phyloP scores from a whole-genome alignment of 2,888 invertebrate species.

The Euplexia lucipara region DNA sequence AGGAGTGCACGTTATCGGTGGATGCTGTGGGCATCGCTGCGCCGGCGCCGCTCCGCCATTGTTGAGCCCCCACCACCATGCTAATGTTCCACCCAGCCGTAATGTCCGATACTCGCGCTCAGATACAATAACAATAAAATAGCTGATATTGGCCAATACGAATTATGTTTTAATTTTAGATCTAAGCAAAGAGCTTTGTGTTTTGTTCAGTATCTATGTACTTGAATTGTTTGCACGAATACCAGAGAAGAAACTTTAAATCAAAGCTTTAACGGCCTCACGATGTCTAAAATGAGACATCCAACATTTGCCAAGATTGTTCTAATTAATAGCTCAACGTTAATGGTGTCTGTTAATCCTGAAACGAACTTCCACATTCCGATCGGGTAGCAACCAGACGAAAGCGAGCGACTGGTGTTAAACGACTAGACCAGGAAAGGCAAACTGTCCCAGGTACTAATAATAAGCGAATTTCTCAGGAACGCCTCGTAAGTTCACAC shows the following conservation, averaged over 20 bases:
- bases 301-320: constrained; percentile 47
- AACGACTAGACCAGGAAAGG: constrained; percentile 68
- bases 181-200: constrained; percentile 28
- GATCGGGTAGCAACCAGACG: constrained; percentile 44
- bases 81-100: constrained; percentile 61
- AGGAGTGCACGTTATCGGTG: constrained; percentile 73
- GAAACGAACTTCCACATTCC: constrained; percentile 53
- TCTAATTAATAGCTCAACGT: constrained; percentile 48
- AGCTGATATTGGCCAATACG: constrained; percentile 61
- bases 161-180: constrained; percentile 67
- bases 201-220: constrained; percentile 13
- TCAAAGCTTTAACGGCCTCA: constrained; percentile 13
- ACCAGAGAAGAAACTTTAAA: constrained; percentile 24
- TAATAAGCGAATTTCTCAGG: constrained; percentile 73
- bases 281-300: constrained; percentile 47
- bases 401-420: constrained; percentile 46
- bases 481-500: constrained; percentile 71
- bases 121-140: constrained; percentile 68
- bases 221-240: constrained; percentile 20
- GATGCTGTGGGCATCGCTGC: constrained; percentile 73
- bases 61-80: constrained; percentile 67
- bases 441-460: constrained; percentile 72
- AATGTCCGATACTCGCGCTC: constrained; percentile 52
- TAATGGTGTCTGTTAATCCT: constrained; percentile 50
- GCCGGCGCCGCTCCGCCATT: constrained; percentile 71